These are phyloP conservation scores for Hippopotamus amphibius DNA, from an alignment of 2,113 vertebrate species.

Conservation along the genomic window DNA sequence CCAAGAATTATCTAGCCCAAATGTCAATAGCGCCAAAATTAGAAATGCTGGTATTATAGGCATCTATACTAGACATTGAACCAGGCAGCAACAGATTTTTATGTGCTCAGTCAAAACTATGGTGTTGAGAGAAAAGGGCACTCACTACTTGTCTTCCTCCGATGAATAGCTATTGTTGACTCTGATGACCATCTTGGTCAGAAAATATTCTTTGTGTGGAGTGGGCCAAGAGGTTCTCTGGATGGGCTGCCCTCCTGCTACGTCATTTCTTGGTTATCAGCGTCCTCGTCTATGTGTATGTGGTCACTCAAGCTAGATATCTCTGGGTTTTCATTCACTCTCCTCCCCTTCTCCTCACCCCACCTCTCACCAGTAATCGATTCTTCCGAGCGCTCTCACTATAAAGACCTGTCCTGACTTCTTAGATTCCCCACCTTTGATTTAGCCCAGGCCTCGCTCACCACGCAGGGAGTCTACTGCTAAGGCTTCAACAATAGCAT, in stretches of 20 bases:
- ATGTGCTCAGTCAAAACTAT: not conserved
- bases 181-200: not conserved
- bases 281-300: not conserved
- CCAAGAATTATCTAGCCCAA: not conserved
- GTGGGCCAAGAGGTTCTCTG: not conserved
- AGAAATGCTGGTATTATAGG: not conserved
- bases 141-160: not conserved
- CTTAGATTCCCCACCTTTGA: not conserved
- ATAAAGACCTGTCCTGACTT: not conserved
- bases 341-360: not conserved
- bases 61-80: not conserved
- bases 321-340: not conserved
- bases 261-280: not conserved
- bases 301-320: not conserved
- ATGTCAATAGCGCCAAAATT: not conserved
- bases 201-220: not conserved
- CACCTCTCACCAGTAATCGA: not conserved
- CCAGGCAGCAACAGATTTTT: not conserved
- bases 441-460: not conserved
- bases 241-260: not conserved
- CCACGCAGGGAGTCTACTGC: not conserved
- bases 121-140: not conserved
- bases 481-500: not conserved
- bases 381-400: not conserved
- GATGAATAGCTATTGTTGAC: not conserved